phyloP scores from a whole-genome alignment of 1,140 invertebrate genomes.

The Leucophenga varia region DNA sequence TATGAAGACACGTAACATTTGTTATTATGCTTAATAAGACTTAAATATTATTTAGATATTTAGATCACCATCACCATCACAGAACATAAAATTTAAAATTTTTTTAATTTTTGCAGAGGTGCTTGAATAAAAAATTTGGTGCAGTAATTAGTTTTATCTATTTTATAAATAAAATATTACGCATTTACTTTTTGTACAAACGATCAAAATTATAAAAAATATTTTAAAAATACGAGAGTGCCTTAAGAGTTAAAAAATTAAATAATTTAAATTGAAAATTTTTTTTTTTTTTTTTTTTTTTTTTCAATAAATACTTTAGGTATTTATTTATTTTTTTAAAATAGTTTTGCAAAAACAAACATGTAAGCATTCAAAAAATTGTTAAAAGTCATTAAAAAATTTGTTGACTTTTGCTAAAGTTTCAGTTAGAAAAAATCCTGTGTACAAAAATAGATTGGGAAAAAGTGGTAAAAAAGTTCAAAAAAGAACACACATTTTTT shows the following conservation, averaged over 20 bases:
- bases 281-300: slow-evolving; percentile 12
- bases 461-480: slow-evolving; percentile 1
- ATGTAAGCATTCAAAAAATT: slow-evolving; percentile 50
- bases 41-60: too few species aligned
- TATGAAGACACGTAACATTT: too few species aligned
- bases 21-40: too few species aligned
- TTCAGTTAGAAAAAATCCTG: not conserved
- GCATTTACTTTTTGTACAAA: not conserved
- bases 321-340: slow-evolving; percentile 19
- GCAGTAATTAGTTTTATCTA: too few species aligned
- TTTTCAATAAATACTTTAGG: too few species aligned
- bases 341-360: slow-evolving; percentile 38
- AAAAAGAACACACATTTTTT: slow-evolving; percentile 7
- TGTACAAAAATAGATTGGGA: not conserved
- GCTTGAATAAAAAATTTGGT: too few species aligned
- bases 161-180: too few species aligned
- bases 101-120: too few species aligned
- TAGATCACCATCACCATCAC: too few species aligned
- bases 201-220: slow-evolving; percentile 18
- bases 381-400: slow-evolving; percentile 22
- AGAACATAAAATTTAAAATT: too few species aligned
- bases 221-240: slow-evolving; percentile 37
- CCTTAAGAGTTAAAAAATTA: slow-evolving; percentile 27
- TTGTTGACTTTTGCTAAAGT: too few species aligned
- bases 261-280: slow-evolving; percentile 2